Evolutionary conservation across 2,113 vertebrate species (phyloP).

Genomic region (Atlantisia rogersi): DNA sequence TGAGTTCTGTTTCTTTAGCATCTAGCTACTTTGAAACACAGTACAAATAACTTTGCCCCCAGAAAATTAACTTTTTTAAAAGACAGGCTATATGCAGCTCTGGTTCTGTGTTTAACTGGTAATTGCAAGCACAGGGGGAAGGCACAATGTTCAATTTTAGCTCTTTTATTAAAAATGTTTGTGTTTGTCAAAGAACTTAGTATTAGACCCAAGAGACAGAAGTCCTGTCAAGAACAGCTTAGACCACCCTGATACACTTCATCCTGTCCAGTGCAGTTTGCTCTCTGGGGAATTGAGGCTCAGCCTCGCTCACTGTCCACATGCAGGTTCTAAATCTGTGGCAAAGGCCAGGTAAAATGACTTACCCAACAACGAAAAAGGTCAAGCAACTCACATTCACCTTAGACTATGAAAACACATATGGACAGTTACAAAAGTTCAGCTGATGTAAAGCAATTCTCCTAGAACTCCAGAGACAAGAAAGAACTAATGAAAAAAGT

Average conservation of each 20-base stretch:
- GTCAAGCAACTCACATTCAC: slow-evolving; percentile 2
- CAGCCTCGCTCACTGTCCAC: background rate
- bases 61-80: background rate
- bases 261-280: background rate
- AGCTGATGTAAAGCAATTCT: background rate
- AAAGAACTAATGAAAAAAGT: background rate
- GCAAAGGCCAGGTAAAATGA: background rate
- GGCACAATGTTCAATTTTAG: background rate
- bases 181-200: background rate
- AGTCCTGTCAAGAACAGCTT: background rate
- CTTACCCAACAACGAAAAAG: background rate
- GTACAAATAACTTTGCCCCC: background rate
- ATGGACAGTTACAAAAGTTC: background rate
- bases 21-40: background rate
- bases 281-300: background rate
- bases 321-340: background rate
- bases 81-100: background rate
- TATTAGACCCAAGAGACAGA: background rate
- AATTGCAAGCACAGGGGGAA: background rate
- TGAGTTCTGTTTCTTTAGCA: background rate
- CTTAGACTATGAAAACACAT: slow-evolving; percentile 5
- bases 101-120: background rate
- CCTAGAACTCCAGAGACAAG: background rate
- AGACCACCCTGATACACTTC: background rate
- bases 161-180: background rate